phyloP scores from a whole-genome alignment of 2,888 invertebrate species.

The Polietes domitor region DNA sequence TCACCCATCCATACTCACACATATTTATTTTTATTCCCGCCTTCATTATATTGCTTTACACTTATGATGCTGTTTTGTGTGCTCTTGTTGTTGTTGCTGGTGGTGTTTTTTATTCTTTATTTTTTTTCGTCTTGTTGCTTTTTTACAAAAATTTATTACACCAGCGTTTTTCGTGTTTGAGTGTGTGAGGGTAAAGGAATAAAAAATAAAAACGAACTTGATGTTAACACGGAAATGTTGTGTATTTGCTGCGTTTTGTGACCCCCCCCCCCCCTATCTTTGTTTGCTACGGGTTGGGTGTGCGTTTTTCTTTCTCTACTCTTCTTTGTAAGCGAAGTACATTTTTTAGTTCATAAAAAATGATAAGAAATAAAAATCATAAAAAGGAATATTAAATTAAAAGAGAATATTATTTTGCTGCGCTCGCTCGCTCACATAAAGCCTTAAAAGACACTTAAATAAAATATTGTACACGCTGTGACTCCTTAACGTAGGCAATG shows the following conservation, averaged over 20 bases:
- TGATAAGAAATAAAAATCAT: conserved; percentile 1
- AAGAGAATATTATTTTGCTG: background rate
- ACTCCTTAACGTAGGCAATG: background rate
- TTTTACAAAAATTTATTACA: conserved; percentile 2
- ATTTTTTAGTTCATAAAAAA: conserved; percentile 22
- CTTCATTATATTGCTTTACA: conserved; percentile 10
- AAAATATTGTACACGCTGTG: background rate
- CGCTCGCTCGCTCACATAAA: background rate
- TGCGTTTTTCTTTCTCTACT: too few species aligned
- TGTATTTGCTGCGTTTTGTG: background rate
- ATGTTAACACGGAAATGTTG: conserved; percentile 5
- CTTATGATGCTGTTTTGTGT: conserved; percentile 23
- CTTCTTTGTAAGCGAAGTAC: background rate
- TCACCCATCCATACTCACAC: background rate
- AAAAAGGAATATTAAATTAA: conserved; percentile 20
- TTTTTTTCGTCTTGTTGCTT: background rate
- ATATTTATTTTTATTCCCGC: conserved; percentile 5
- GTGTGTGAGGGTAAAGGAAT: background rate
- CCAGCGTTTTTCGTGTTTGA: background rate
- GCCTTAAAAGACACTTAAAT: background rate
- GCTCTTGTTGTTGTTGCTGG: background rate
- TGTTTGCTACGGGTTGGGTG: too few species aligned
- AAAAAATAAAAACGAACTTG: background rate
- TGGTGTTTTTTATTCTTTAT: background rate
- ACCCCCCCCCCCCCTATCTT: background rate